Conservation (phyloP, 2,888 invertebrate species). For the Parapristionchus giblindavisi region DNA sequence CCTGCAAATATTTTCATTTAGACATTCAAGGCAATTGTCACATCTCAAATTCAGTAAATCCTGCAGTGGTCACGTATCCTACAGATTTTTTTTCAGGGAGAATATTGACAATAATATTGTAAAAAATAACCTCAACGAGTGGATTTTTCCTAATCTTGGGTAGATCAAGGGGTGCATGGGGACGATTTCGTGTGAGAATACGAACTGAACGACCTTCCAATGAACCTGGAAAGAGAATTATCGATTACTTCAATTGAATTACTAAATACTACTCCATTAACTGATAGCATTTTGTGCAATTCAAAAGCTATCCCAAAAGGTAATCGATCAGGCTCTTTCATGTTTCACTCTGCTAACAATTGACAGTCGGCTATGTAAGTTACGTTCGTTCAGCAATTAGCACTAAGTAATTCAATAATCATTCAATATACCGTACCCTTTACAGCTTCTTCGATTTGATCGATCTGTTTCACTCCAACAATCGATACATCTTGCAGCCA, state of each 20-base stretch:
- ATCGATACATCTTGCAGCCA: slow-evolving; percentile 81
- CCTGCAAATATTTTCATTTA: too few species aligned
- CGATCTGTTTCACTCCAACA: slow-evolving; percentile 98
- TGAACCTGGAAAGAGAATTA: slow-evolving; percentile 1
- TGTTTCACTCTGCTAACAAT: too few species aligned
- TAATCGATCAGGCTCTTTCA: background rate
- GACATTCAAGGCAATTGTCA: too few species aligned
- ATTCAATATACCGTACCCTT: background rate
- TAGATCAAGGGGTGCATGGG: slow-evolving; percentile 85
- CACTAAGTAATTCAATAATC: background rate
- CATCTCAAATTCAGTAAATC: too few species aligned
- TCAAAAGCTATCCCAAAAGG: background rate
- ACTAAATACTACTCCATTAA: background rate
- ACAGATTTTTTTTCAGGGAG: background rate
- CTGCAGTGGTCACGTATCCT: background rate
- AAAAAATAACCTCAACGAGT: slow-evolving; percentile 86
- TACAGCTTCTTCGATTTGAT: slow-evolving; percentile 84
- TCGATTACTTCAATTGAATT: background rate
- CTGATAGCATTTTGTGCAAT: background rate
- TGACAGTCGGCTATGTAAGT: too few species aligned
- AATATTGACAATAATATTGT: background rate
- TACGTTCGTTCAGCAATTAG: background rate
- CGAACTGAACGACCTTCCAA: slow-evolving; percentile 66
- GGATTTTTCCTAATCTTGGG: slow-evolving; percentile 96
- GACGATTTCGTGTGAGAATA: slow-evolving; percentile 70